Conservation (phyloP, 2,113 vertebrate genomes). For the Phyllopteryx taeniolatus region DNA sequence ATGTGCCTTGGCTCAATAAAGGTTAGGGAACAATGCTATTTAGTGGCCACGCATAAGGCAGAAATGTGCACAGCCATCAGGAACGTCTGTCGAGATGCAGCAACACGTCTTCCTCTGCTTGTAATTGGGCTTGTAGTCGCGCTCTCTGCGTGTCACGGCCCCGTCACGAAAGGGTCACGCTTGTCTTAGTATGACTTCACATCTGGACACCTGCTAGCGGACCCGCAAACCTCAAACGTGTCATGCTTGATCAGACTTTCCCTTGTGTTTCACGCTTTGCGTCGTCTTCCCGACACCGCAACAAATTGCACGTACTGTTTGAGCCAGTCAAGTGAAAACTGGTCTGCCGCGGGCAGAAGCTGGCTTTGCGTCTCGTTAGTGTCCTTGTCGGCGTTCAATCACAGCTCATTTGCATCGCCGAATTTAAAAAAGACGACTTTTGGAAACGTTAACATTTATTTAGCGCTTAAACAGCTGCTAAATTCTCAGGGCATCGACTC, state of each 20-base stretch:
- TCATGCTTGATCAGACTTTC: not conserved
- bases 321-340: not conserved
- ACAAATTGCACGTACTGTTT: not conserved
- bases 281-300: not conserved
- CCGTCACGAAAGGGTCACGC: constrained; percentile 27
- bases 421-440: not conserved
- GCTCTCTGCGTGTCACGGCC: constrained; percentile 24
- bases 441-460: constrained; percentile 1
- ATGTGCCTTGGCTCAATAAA: not conserved
- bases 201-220: constrained; percentile 13
- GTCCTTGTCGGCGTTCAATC: not conserved
- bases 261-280: not conserved
- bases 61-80: not conserved
- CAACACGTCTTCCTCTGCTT: constrained; percentile 7
- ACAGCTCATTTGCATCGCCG: not conserved
- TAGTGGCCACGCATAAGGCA: not conserved
- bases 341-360: not conserved
- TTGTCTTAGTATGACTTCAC: constrained; percentile 27
- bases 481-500: no score
- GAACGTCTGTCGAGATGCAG: constrained; percentile 42
- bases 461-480: not conserved
- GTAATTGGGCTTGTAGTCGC: constrained; percentile 22
- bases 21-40: not conserved
- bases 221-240: not conserved
- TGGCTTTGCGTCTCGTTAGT: not conserved